These are phyloP conservation scores for Hermaeophaga mercurialis DNA, from an alignment of 2,888 invertebrate genomes.

Conservation along the genomic window DNA sequence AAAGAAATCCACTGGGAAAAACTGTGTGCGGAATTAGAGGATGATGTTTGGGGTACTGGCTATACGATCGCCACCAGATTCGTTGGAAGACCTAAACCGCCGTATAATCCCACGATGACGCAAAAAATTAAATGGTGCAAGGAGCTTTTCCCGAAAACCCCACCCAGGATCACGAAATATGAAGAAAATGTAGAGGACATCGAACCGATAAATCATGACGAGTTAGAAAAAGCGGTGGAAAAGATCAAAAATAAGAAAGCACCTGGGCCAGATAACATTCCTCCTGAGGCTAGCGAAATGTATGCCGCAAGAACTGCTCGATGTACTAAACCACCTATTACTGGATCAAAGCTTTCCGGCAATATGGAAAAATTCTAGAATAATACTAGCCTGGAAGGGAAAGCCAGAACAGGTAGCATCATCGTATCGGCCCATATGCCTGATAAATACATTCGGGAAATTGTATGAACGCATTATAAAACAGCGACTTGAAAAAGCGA, in stretches of 20 bases:
- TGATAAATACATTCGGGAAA: conserved; percentile 3
- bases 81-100: background rate
- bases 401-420: background rate
- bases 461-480: conserved; percentile 5
- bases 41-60: background rate
- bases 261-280: conserved; percentile 38
- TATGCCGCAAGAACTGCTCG: too few relatives aligned
- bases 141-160: background rate
- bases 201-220: too few relatives aligned
- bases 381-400: conserved; percentile 24
- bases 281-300: too few relatives aligned
- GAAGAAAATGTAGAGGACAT: too few relatives aligned
- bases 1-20: too few relatives aligned
- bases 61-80: background rate
- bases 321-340: too few relatives aligned
- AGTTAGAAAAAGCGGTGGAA: conserved; percentile 23
- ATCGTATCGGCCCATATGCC: conserved; percentile 18
- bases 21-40: background rate
- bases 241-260: conserved; percentile 33
- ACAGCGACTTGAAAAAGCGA: conserved; percentile 4
- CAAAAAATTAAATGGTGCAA: background rate
- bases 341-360: conserved; percentile 25
- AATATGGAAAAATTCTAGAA: conserved; percentile 34
- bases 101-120: background rate
- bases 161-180: too few relatives aligned